These are phyloP conservation scores for Plectus sambesii DNA, from an alignment of 1,140 invertebrate genomes.

Conservation along the genomic window DNA sequence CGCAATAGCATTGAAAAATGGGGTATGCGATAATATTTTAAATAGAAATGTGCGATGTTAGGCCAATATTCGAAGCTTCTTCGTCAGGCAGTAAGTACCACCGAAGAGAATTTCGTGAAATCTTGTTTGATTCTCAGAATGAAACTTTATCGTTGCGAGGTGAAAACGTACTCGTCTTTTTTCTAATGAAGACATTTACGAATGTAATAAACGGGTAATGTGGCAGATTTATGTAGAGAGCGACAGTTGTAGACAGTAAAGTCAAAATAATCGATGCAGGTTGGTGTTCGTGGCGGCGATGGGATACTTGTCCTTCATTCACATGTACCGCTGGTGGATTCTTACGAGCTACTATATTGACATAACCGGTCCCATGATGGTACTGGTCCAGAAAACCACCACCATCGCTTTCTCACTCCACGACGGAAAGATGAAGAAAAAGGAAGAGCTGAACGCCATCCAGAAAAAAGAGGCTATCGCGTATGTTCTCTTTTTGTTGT, in stretches of 20 bases:
- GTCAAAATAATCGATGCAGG: conserved; percentile 52
- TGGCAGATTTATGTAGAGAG: no score
- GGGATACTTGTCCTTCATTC: conserved; percentile 68
- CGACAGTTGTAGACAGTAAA: background rate
- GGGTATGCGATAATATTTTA: no score
- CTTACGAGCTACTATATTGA: conserved; percentile 77
- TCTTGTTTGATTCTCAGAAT: no score
- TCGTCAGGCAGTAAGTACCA: no score
- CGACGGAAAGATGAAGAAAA: conserved; percentile 61
- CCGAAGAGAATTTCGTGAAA: no score
- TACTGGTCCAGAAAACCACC: conserved; percentile 87
- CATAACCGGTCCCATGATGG: conserved; percentile 86
- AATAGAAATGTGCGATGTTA: no score
- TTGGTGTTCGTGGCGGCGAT: conserved; percentile 63
- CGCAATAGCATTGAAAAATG: no score
- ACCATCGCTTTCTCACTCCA: conserved; percentile 77
- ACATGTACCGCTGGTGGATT: conserved; percentile 74
- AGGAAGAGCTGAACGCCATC: conserved; percentile 55
- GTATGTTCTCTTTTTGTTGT: conserved; percentile 29
- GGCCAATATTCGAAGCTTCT: no score
- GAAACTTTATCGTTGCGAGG: no score
- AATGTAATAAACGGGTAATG: no score
- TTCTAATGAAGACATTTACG: no score
- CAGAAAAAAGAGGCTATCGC: conserved; percentile 60
- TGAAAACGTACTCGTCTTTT: no score